Conservation (phyloP, 2,113 vertebrate genomes). For the Pavo muticus region DNA sequence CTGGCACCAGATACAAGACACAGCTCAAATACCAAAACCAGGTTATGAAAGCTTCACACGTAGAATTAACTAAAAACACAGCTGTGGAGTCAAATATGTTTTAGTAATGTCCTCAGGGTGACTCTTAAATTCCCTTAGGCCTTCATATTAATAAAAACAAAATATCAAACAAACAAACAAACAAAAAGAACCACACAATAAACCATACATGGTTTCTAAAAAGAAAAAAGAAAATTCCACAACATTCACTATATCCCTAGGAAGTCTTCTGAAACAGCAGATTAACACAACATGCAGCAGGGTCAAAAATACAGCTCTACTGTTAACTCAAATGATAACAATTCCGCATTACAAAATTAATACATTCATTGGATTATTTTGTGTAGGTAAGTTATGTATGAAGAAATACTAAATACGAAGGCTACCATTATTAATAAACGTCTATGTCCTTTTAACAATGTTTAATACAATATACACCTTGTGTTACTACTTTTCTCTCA, state of each 20-base stretch:
- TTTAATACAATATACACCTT: neutral
- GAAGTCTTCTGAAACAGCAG: neutral
- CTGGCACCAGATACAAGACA: neutral
- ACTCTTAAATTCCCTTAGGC: neutral
- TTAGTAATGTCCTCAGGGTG: fast-evolving
- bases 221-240: neutral
- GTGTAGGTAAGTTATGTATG: neutral
- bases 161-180: neutral
- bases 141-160: neutral
- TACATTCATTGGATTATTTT: neutral
- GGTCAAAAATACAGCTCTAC: neutral
- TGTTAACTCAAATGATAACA: neutral
- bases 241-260: neutral
- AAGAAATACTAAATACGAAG: neutral
- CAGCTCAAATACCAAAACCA: neutral
- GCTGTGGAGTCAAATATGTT: neutral
- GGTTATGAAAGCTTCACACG: neutral
- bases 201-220: neutral
- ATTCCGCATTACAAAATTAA: neutral
- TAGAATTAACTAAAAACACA: neutral
- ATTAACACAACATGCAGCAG: neutral
- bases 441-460: neutral
- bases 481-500: fast-evolving
- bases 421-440: neutral
- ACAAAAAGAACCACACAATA: neutral